Conservation (phyloP, 2,797 vertebrate species). For the Nannoperca australis region DNA sequence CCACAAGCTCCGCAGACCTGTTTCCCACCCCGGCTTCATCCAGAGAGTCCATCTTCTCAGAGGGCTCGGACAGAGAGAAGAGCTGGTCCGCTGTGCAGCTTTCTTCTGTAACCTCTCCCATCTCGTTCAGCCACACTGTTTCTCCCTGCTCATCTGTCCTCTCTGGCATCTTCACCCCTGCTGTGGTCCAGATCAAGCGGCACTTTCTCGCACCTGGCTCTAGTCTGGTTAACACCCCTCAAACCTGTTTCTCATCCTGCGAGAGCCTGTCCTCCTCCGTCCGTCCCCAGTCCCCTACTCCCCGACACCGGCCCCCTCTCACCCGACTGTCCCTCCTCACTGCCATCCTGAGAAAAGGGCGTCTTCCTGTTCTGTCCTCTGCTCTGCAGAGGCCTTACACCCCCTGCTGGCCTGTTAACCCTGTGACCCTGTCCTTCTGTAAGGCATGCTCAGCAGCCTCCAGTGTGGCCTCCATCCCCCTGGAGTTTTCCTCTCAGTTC, state of each 20-base stretch:
- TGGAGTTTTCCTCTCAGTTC: slow-evolving; percentile 69
- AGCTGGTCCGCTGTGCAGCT: slow-evolving; percentile 64
- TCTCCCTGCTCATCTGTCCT: slow-evolving; percentile 82
- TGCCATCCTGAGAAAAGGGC: slow-evolving; percentile 93
- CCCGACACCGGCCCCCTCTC: slow-evolving; percentile 83
- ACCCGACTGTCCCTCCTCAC: slow-evolving; percentile 94
- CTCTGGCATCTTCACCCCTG: slow-evolving; percentile 83
- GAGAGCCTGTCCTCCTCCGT: slow-evolving; percentile 81
- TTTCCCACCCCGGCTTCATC: slow-evolving; percentile 81
- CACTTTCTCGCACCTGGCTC: slow-evolving; percentile 90
- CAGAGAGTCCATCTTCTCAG: slow-evolving; percentile 84
- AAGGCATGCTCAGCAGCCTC: slow-evolving; percentile 85
- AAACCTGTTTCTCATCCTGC: slow-evolving; percentile 85
- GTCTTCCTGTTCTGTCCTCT: slow-evolving; percentile 83
- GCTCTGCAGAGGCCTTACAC: slow-evolving; percentile 83
- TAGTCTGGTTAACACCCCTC: slow-evolving; percentile 85
- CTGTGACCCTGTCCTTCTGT: slow-evolving; percentile 81
- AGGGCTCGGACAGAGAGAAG: slow-evolving; percentile 74
- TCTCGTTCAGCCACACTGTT: slow-evolving; percentile 71
- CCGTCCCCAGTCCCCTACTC: slow-evolving; percentile 75
- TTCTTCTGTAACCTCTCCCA: slow-evolving; percentile 68
- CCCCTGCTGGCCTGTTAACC: slow-evolving; percentile 85
- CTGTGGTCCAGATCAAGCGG: slow-evolving; percentile 85
- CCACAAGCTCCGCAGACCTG: slow-evolving; percentile 71
- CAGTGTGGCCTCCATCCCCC: slow-evolving; percentile 80